phyloP scores from a whole-genome alignment of 2,113 vertebrate genomes.

The rat (Rattus norvegicus) region GRCr8 NC_086023.1:118894001-118894500 shows the following conservation, averaged over 20 bases:
- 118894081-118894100: not conserved
- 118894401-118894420: not conserved
- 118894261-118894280: slow-evolving; percentile 15
- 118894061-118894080: not conserved
- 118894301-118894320: not conserved
- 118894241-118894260: not conserved
- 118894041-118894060: not conserved
- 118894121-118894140: not conserved
- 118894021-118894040: slow-evolving; percentile 1
- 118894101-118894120: not conserved
- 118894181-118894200: slow-evolving; percentile 25
- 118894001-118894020: not conserved
- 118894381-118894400: not conserved
- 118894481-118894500: slow-evolving; percentile 5
- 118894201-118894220: slow-evolving; percentile 23
- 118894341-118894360: not conserved
- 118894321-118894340: not conserved
- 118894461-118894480: slow-evolving; percentile 7
- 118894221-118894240: not conserved
- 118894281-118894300: not conserved
- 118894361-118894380: not conserved
- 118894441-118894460: slow-evolving; percentile 28
- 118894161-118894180: not conserved
- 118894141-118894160: slow-evolving; percentile 30
- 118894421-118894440: not conserved